Percentiles rank a stretch among this genome's conserved stretches.
These are phyloP conservation scores for Megatriorchis doriae DNA, from an alignment of 2,113 vertebrate species.

Conservation along the genomic window DNA sequence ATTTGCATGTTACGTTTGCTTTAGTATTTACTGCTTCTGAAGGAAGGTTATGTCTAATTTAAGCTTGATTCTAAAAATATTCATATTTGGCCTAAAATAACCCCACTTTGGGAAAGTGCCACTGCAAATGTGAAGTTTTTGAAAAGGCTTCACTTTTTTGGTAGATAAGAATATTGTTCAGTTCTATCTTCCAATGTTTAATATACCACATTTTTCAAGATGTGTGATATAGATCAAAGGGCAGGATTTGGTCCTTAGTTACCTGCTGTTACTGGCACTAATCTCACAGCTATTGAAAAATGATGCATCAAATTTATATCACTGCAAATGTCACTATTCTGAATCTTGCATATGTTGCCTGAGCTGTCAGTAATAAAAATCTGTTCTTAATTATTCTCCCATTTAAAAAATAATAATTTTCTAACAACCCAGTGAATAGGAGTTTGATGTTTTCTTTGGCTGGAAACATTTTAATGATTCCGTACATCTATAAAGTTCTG, in stretches of 20 bases:
- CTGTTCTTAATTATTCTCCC: slow-evolving; percentile 39
- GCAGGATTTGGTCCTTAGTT: background rate
- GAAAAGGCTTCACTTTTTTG: background rate
- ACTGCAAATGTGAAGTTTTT: background rate
- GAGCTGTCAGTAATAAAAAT: slow-evolving; percentile 48
- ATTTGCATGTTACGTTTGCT: background rate
- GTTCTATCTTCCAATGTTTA: background rate
- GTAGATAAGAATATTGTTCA: background rate
- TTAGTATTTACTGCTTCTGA: background rate
- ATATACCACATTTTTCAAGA: background rate
- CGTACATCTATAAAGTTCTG: background rate
- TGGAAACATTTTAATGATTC: background rate
- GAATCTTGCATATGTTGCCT: slow-evolving; percentile 27
- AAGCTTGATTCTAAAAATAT: slow-evolving; percentile 38
- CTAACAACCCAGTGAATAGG: background rate
- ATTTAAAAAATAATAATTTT: slow-evolving; percentile 5
- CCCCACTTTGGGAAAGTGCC: background rate
- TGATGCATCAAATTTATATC: slow-evolving; percentile 29
- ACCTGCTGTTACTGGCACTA: slow-evolving; percentile 19
- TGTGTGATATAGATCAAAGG: background rate
- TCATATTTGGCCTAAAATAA: slow-evolving; percentile 22
- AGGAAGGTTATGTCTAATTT: slow-evolving; percentile 8
- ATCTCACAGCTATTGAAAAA: slow-evolving; percentile 7
- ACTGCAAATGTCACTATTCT: slow-evolving; percentile 36
- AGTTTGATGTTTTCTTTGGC: slow-evolving; percentile 12